Conservation (phyloP, 2,797 vertebrate species). For the Lacerta bilineata region DNA sequence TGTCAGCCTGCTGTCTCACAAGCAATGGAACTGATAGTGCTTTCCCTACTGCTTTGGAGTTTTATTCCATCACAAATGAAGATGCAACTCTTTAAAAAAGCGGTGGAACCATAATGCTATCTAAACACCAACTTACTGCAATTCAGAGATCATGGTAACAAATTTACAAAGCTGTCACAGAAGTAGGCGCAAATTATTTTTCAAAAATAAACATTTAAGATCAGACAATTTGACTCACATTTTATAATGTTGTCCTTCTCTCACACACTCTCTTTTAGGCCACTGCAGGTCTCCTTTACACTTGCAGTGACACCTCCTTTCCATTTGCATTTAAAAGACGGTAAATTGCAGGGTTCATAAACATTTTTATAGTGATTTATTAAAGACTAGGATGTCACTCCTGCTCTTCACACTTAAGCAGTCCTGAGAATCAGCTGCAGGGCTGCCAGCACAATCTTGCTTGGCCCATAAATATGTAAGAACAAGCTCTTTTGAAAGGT, state of each 20-base stretch:
- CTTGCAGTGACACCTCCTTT: slow-evolving; percentile 76
- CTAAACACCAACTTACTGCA: slow-evolving; percentile 58
- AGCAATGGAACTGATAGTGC: not conserved
- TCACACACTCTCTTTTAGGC: slow-evolving; percentile 73
- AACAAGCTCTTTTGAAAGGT: slow-evolving; percentile 72
- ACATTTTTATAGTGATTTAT: slow-evolving; percentile 87
- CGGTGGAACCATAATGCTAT: slow-evolving; percentile 12
- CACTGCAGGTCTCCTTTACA: slow-evolving; percentile 79
- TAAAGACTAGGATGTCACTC: slow-evolving; percentile 79
- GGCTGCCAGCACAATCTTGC: slow-evolving; percentile 74
- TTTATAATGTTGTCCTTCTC: not conserved
- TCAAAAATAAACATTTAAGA: slow-evolving; percentile 74
- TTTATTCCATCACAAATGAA: slow-evolving; percentile 52
- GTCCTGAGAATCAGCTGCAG: slow-evolving; percentile 79
- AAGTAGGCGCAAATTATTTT: slow-evolving; percentile 70
- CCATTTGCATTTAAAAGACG: slow-evolving; percentile 87
- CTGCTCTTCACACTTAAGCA: slow-evolving; percentile 85
- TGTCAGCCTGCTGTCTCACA: not conserved
- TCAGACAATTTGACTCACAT: slow-evolving; percentile 67
- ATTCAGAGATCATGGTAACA: slow-evolving; percentile 70
- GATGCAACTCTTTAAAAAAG: slow-evolving; percentile 45
- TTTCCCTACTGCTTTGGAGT: not conserved
- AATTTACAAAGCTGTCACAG: slow-evolving; percentile 73
- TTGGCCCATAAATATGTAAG: slow-evolving; percentile 76
- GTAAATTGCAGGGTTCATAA: slow-evolving; percentile 87